Evolutionary conservation across 2,888 invertebrate species (phyloP).

Genomic region (Drosophila colorata): DNA sequence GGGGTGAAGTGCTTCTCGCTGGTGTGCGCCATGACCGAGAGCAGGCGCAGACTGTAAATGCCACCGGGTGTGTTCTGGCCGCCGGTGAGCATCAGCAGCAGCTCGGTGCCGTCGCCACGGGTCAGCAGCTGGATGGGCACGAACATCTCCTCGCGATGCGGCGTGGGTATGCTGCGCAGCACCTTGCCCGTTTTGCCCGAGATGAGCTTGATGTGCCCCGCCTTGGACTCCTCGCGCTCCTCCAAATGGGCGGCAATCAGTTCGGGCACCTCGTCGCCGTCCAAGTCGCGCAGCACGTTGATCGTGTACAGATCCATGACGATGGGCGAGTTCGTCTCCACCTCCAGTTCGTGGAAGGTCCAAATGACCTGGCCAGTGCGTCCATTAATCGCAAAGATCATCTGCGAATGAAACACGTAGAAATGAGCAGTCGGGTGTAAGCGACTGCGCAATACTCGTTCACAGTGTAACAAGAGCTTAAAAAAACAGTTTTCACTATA

Average conservation of each 20-base stretch:
- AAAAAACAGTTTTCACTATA: too few species aligned
- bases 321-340: conserved; percentile 85
- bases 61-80: conserved; percentile 90
- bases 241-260: conserved; percentile 89
- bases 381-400: conserved; percentile 89
- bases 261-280: conserved; percentile 90
- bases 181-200: conserved; percentile 90
- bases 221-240: conserved; percentile 86
- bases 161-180: conserved; percentile 88
- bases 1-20: conserved; percentile 86
- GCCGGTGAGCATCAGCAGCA: conserved; percentile 90
- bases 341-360: conserved; percentile 85
- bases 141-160: conserved; percentile 89
- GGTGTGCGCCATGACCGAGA: conserved; percentile 86
- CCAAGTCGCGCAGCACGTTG: conserved; percentile 89
- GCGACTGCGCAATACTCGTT: too few species aligned
- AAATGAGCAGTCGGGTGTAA: too few species aligned
- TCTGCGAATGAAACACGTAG: conserved; percentile 80
- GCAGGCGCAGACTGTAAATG: conserved; percentile 88
- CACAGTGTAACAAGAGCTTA: too few species aligned
- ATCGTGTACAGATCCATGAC: conserved; percentile 89
- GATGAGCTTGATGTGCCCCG: conserved; percentile 89
- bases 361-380: conserved; percentile 89
- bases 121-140: conserved; percentile 90
- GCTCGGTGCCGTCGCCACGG: conserved; percentile 87